These are phyloP conservation scores for Silurus meridionalis DNA, from an alignment of 2,113 vertebrate genomes.

Conservation along the genomic window DNA sequence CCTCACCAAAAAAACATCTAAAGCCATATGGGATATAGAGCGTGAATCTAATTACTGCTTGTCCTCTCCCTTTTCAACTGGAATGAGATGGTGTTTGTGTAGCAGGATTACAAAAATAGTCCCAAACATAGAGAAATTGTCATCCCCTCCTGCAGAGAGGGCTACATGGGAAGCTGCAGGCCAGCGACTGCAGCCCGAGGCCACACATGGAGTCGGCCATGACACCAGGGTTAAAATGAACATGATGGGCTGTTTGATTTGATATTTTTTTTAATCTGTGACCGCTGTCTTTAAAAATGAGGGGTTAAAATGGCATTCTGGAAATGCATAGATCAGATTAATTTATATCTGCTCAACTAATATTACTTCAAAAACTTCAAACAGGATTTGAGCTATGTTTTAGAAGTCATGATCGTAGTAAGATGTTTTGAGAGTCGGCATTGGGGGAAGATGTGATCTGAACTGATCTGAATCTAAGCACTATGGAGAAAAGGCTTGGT, in stretches of 20 bases:
- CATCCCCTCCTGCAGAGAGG: slow-evolving; percentile 56
- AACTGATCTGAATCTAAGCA: not conserved
- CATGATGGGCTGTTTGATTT: slow-evolving; percentile 35
- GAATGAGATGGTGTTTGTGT: slow-evolving; percentile 66
- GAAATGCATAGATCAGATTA: slow-evolving; percentile 14
- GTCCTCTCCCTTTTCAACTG: slow-evolving; percentile 62
- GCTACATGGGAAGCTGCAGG: slow-evolving; percentile 67
- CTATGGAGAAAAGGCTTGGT: not conserved
- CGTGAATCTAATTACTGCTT: slow-evolving; percentile 60
- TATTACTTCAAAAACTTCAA: not conserved
- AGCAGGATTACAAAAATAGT: slow-evolving; percentile 67
- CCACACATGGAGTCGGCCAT: slow-evolving; percentile 69
- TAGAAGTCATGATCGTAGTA: not conserved
- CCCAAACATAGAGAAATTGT: slow-evolving; percentile 53
- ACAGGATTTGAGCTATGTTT: not conserved
- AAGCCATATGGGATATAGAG: not conserved
- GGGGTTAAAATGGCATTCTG: slow-evolving; percentile 9
- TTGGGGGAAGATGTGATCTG: not conserved
- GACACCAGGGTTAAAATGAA: slow-evolving; percentile 60
- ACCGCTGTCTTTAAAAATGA: slow-evolving; percentile 35
- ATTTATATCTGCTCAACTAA: not conserved
- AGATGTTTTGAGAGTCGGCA: not conserved
- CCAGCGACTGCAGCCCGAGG: slow-evolving; percentile 51
- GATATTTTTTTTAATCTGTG: slow-evolving; percentile 33
- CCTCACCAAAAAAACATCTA: slow-evolving; percentile 61